These are phyloP conservation scores for Mus pahari DNA, from an alignment of 2,113 vertebrate species.

Conservation along the genomic window DNA sequence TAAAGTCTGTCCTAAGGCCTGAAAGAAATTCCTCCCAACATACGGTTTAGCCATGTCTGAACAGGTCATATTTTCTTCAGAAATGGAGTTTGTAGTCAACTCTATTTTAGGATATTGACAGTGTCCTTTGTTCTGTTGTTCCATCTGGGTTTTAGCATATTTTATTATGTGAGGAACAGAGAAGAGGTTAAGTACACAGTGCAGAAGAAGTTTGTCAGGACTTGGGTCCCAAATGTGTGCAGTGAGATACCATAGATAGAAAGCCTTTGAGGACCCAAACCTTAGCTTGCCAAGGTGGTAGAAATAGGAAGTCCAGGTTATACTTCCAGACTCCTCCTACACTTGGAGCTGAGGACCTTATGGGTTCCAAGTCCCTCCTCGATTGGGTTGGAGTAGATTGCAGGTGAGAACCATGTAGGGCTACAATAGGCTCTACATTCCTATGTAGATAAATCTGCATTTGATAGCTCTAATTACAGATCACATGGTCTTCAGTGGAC, in stretches of 20 bases:
- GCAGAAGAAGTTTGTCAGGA: background rate
- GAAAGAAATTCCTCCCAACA: background rate
- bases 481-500: background rate
- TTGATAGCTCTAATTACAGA: background rate
- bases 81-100: background rate
- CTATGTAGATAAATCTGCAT: background rate
- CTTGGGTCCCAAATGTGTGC: background rate
- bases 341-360: background rate
- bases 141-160: background rate
- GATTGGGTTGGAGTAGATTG: background rate
- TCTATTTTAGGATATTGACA: background rate
- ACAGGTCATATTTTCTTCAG: background rate
- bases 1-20: background rate
- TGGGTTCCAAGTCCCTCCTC: background rate
- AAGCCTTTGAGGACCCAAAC: background rate
- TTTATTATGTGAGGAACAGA: background rate
- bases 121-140: background rate
- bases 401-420: background rate
- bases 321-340: background rate
- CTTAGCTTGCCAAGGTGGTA: background rate
- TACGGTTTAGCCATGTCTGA: background rate
- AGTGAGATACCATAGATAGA: background rate
- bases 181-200: background rate
- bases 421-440: background rate
- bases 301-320: background rate